Evolutionary conservation across 2,888 invertebrate genomes (phyloP).

Genomic region (Pimpla rufipes): DNA sequence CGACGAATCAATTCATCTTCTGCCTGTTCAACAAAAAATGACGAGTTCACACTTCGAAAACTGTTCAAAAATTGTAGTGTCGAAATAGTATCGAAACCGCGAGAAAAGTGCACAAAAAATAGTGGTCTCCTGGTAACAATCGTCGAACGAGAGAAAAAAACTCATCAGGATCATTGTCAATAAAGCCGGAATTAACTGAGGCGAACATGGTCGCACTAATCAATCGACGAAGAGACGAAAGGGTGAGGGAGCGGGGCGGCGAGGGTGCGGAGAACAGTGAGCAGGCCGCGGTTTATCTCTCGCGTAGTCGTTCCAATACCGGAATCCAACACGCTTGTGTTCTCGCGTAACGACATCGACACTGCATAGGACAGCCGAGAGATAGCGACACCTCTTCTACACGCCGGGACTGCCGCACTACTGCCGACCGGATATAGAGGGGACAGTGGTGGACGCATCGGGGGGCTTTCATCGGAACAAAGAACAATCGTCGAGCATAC

Average conservation of each 20-base stretch:
- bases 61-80: background rate
- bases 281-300: conserved; percentile 58
- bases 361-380: conserved; percentile 62
- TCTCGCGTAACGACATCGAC: conserved; percentile 53
- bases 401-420: conserved; percentile 23
- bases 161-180: conserved; percentile 48
- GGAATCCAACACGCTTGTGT: conserved; percentile 62
- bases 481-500: conserved; percentile 66
- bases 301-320: conserved; percentile 49
- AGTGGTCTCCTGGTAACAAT: background rate
- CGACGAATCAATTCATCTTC: background rate
- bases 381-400: conserved; percentile 63
- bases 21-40: background rate
- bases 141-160: conserved; percentile 1
- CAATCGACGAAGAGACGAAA: conserved; percentile 35
- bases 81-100: background rate
- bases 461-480: conserved; percentile 66
- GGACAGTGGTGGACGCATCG: conserved; percentile 8
- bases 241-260: background rate
- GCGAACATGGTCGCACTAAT: conserved; percentile 46
- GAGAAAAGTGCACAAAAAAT: conserved; percentile 13
- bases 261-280: conserved; percentile 51
- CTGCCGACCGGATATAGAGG: conserved; percentile 18
- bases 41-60: background rate
- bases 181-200: conserved; percentile 49